Evolutionary conservation across 2,888 invertebrate species (phyloP), one percentile per base, ranked within the genome.

Genomic region (Resseliella maxima): DNA sequence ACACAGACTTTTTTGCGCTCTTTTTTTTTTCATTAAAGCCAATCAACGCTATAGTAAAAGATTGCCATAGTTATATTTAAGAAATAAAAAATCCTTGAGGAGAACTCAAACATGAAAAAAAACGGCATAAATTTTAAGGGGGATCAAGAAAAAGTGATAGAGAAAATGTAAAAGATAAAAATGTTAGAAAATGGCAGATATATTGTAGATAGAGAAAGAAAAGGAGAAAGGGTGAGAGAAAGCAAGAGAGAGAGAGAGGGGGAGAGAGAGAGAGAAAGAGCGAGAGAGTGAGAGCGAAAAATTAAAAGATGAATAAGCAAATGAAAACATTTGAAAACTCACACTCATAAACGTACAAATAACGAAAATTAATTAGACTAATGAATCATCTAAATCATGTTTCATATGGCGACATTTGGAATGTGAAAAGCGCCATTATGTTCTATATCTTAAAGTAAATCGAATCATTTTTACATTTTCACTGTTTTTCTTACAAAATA

Each of bases 341-440:
- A 59, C 59, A 59, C 59, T 59, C 24, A 24, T 24, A 31, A 72
- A 31, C 72, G 12, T 72, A 31, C 72, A 72, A 72, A 72, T 72
- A 72, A 72, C 72, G 72, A 72, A 72, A 72, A 72, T 72, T 72
- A 72, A 72, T 72, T 72, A 31, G 35, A 31, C 72, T 72, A 72
- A 72, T 72, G 72, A 72, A 72, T 72, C 72, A 72, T 72, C 31
- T 72, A 31, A 72, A 72, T 72, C 31, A 31, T 72, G 72, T 72
- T 72, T 72, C 72, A 72, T 72, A 72, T 72, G 72, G 31, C 72
- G 72, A 72, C 35, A 72, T 72, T 72, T 31, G 5, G 72, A 31
- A 31, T 31, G n/a, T 24, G 59, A 59, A 59, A 24, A 59, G 24
- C 0, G 0, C 18, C 31, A 6, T 5, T 2, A 12, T 31, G 72